Conservation (phyloP, 2,888 invertebrate genomes). For the Cephalotes varians region DNA sequence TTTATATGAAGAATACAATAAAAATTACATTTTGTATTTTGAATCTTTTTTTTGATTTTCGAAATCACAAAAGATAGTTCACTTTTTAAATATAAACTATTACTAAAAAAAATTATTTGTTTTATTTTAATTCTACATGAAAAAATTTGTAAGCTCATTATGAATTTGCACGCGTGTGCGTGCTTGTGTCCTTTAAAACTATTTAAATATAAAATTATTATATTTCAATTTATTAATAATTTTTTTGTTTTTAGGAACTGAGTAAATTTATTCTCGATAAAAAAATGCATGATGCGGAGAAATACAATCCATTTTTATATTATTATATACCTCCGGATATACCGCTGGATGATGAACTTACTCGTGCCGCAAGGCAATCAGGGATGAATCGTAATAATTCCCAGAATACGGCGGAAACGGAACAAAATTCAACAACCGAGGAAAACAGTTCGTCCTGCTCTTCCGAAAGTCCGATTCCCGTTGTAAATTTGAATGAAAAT, state of each 20-base stretch:
- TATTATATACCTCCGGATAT: conserved; percentile 87
- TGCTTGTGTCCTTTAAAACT: background rate
- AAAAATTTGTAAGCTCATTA: background rate
- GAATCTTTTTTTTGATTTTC: background rate
- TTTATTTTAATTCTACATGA: background rate
- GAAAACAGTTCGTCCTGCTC: background rate
- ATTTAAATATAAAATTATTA: background rate
- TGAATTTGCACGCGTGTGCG: background rate
- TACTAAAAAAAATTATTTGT: background rate
- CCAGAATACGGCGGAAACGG: conserved; percentile 32
- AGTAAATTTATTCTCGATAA: too few relatives aligned
- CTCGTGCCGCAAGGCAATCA: conserved; percentile 77
- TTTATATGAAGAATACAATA: background rate
- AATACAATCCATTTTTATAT: conserved; percentile 87
- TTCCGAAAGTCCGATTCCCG: background rate
- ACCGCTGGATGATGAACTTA: conserved; percentile 86
- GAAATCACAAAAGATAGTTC: background rate
- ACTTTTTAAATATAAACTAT: background rate
- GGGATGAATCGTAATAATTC: conserved; percentile 57
- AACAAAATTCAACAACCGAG: background rate
- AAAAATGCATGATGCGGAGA: conserved; percentile 80
- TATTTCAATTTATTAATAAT: conserved; percentile 4
- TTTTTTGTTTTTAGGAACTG: conserved; percentile 37
- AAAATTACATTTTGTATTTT: background rate
- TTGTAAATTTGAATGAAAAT: conserved; percentile 31